Base-by-base conservation (phyloP, 2,113 vertebrate genomes). In the Tachycineta bicolor region DNA sequence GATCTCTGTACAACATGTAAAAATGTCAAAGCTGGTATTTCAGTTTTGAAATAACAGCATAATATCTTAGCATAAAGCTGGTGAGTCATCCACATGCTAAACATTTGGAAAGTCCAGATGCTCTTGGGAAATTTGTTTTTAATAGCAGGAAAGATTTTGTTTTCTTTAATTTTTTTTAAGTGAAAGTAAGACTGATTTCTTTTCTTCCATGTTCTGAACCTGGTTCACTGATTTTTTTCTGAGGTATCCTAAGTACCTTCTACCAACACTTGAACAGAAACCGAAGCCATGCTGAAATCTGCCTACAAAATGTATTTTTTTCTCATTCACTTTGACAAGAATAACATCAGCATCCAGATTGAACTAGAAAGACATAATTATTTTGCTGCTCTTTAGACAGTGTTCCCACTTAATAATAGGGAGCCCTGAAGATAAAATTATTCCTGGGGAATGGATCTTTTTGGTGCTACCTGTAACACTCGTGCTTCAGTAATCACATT, bases 21-120 rank as follows among this genome's bases (percentile, higher is more conserved):
- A 92, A 93, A 94, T 95, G 64, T 97, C 91, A 97, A 70, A 71
- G 86, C 33, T 89, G 74, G 64, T 94, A 92, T 79, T 94, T 96
- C 23, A 1, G 67, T 89, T 97, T 95, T 90, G 92, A 89, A 95
- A 83, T 92, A 96, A 95, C 46, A 83, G 37, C 44, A 65, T 69
- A 64, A 43, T 79, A 89, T 96, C 92, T 93, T 96, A 93, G 68
- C 88, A 95, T 93, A 96, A 95, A 92, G 37, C 60, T 93, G 41
- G 76, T 92, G 94, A 94, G 65, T 96, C 83, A 79, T 97, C 53
- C 90, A 67, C 94, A 94, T 87, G 39, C 73, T 93, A 95, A 97
- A 68, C 56, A 68, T 94, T 97, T 95, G 62, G 83, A 91, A 96
- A 96, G 60, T 82, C 76, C 50, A 96, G 88, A 89, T 96, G 83